A percentile compares a stretch with the other conserved stretches of the same genome.
Conservation (phyloP, 1,140 invertebrate genomes). For the Heliconius hewitsoni region DNA sequence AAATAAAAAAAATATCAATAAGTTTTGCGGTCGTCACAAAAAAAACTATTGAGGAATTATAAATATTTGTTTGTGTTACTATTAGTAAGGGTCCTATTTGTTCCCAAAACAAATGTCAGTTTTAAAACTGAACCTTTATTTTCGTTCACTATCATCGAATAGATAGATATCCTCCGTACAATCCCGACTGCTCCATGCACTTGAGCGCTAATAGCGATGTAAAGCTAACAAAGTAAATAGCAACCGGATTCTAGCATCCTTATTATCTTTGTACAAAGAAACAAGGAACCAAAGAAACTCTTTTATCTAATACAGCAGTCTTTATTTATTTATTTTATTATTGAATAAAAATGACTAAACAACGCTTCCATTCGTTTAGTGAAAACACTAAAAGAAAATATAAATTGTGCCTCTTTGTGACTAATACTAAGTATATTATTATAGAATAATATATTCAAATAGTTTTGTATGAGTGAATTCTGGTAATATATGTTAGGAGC, state of each 20-base stretch:
- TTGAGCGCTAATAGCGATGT: conserved; percentile 10
- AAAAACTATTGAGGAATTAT: no score
- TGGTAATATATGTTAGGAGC: neutral
- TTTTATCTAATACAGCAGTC: neutral
- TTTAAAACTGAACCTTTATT: neutral
- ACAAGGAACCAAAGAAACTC: neutral
- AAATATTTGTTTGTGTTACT: no score
- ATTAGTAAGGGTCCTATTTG: no score
- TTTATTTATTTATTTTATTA: neutral
- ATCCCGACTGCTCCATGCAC: neutral
- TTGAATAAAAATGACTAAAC: neutral
- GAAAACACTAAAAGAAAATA: no score
- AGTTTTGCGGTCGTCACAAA: no score
- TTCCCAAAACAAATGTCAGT: no score
- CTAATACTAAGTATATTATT: no score
- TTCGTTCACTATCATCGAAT: neutral
- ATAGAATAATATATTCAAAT: neutral
- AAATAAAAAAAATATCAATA: no score
- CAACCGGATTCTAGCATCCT: conserved; percentile 5
- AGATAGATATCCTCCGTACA: neutral
- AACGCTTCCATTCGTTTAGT: neutral
- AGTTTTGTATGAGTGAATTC: neutral
- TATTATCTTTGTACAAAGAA: conserved; percentile 8
- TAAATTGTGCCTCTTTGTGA: no score
- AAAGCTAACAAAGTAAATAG: conserved; percentile 14